phyloP scores from a whole-genome alignment of 2,113 vertebrate species.

The Ochotona curzoniae region DNA sequence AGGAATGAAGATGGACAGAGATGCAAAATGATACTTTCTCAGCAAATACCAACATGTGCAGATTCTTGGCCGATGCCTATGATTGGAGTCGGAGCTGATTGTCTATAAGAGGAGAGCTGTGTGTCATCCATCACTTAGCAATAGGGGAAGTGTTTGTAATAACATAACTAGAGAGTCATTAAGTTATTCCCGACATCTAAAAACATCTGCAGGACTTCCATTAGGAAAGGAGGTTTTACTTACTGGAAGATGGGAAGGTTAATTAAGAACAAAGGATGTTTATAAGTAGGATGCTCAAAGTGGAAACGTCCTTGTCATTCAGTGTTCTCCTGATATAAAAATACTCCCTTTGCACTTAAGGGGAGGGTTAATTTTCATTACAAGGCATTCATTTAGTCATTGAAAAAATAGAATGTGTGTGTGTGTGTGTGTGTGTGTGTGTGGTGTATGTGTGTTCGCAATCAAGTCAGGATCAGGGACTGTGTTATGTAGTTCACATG shows the following conservation, averaged over 20 bases:
- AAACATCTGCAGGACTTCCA: neutral
- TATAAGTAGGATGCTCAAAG: conserved; percentile 21
- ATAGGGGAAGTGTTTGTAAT: neutral
- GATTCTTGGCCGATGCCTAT: neutral
- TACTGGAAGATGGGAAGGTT: conserved; percentile 4
- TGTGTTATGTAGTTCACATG: neutral
- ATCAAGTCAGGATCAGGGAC: neutral
- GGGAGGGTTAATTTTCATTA: conserved; percentile 39
- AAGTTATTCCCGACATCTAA: conserved; percentile 26
- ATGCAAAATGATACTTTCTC: neutral
- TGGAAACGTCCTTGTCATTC: neutral
- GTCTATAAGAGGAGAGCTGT: neutral
- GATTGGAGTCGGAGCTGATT: neutral
- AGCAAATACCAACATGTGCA: neutral
- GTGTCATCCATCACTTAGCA: neutral
- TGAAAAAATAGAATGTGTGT: neutral
- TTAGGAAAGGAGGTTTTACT: conserved; percentile 31
- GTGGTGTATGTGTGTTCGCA: neutral
- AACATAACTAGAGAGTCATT: neutral
- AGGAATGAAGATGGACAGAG: neutral
- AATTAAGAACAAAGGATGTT: conserved; percentile 54
- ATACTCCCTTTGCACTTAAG: neutral
- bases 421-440: neutral
- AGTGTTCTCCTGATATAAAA: conserved; percentile 50
- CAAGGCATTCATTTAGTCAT: neutral